A percentile compares a stretch with the other conserved stretches of the same genome.
Evolutionary conservation across 2,113 vertebrate genomes (phyloP).

Genomic region (Orcinus orca): DNA sequence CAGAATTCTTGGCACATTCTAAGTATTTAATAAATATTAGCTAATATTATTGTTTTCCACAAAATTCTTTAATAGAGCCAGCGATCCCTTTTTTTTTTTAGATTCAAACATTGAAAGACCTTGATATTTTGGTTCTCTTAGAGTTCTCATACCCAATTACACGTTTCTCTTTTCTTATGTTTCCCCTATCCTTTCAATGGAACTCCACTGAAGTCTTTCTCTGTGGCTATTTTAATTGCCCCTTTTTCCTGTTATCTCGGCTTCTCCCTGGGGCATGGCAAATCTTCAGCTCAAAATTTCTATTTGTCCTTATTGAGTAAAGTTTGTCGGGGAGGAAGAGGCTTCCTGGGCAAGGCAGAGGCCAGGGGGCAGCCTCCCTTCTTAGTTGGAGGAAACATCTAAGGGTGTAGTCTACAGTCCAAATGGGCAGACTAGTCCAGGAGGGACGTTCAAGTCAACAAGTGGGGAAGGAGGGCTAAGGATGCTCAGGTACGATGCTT

Average conservation of each 20-base stretch:
- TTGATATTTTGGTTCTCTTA: neutral
- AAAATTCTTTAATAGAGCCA: neutral
- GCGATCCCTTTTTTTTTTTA: neutral
- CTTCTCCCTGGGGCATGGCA: neutral
- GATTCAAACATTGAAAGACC: neutral
- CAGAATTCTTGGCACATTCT: neutral
- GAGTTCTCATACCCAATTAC: neutral
- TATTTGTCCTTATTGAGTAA: neutral
- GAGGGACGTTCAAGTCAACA: neutral
- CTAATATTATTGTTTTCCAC: neutral
- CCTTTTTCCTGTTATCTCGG: neutral
- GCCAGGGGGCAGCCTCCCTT: neutral
- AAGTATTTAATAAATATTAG: neutral
- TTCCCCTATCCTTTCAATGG: neutral
- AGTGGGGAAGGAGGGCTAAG: neutral
- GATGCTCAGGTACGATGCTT: fast-evolving
- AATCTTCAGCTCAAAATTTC: neutral
- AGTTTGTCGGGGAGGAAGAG: slow-evolving; percentile 4
- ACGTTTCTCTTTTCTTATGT: neutral
- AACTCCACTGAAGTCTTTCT: neutral
- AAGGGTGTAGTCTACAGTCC: neutral
- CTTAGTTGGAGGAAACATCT: neutral
- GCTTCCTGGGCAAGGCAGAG: neutral
- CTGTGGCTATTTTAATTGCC: neutral
- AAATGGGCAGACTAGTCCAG: neutral